These are phyloP conservation scores for Mola mola DNA, from an alignment of 2,113 vertebrate species.

Conservation along the genomic window DNA sequence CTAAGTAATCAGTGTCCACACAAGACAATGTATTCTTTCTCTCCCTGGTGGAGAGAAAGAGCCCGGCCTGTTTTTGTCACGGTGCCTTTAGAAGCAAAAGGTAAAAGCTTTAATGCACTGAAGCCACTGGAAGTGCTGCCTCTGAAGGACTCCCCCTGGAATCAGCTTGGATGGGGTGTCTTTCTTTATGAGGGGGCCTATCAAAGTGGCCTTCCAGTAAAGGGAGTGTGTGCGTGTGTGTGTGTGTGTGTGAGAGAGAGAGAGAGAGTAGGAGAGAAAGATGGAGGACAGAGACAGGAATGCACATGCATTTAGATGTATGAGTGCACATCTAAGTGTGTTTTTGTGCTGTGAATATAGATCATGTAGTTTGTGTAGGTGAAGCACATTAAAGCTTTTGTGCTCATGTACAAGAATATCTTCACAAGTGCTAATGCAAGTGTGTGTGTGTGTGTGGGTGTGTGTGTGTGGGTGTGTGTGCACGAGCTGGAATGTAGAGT, in stretches of 20 bases:
- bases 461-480: constrained; percentile 22
- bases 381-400: constrained; percentile 51
- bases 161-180: constrained; percentile 74
- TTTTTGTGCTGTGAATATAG: constrained; percentile 48
- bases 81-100: constrained; percentile 79
- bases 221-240: too few relatives aligned
- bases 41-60: constrained; percentile 71
- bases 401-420: constrained; percentile 44
- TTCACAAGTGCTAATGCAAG: constrained; percentile 41
- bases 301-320: constrained; percentile 56
- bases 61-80: constrained; percentile 78
- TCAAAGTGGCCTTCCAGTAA: constrained; percentile 78
- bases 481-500: constrained; percentile 65
- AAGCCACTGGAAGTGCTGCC: constrained; percentile 81
- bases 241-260: constrained; percentile 32
- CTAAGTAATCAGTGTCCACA: constrained; percentile 82
- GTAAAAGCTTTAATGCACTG: constrained; percentile 83
- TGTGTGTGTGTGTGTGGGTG: constrained; percentile 10
- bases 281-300: constrained; percentile 40
- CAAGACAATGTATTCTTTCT: constrained; percentile 80
- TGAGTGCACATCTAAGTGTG: constrained; percentile 39
- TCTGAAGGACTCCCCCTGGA: constrained; percentile 78
- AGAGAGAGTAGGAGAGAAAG: constrained; percentile 42
- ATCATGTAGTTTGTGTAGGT: constrained; percentile 73
- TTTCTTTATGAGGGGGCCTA: constrained; percentile 70